Evolutionary conservation across 2,113 vertebrate genomes (phyloP).

Genomic region (Halcyon malimbica): DNA sequence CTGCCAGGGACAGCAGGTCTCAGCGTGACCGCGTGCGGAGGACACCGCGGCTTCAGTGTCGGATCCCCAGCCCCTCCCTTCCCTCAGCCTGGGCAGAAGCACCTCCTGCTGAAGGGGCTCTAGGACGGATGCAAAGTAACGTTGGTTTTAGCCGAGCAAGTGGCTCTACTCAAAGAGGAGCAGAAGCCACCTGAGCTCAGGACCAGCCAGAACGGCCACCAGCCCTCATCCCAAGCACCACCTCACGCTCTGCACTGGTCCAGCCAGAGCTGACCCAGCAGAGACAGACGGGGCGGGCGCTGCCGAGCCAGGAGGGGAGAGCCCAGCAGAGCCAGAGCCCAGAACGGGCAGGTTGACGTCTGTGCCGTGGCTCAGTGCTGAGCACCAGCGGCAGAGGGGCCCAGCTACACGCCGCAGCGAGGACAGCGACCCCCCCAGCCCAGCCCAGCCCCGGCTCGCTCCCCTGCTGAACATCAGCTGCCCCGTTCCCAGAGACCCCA

Average conservation of each 20-base stretch:
- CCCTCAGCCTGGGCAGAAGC: background rate
- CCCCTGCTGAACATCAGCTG: background rate
- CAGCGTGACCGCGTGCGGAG: background rate
- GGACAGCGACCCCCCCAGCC: background rate
- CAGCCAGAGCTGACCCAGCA: background rate
- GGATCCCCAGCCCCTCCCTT: background rate
- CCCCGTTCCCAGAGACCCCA: background rate
- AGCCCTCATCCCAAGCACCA: background rate
- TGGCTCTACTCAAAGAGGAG: background rate
- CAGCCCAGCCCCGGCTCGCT: background rate
- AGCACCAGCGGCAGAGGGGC: background rate
- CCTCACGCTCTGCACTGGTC: background rate
- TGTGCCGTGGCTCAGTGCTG: background rate
- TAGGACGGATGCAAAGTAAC: rapidly evolving
- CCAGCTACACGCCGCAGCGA: background rate
- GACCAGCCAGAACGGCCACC: background rate
- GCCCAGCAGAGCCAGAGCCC: background rate
- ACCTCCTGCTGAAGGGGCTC: background rate
- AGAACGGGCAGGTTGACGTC: background rate
- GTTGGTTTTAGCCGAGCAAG: background rate
- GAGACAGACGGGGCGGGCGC: background rate
- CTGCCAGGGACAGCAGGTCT: background rate
- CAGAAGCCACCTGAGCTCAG: background rate
- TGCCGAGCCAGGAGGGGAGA: background rate
- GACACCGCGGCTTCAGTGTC: background rate